Base-by-base conservation (phyloP, 2,888 invertebrate genomes). In the Scaptomyza polygonia region DNA sequence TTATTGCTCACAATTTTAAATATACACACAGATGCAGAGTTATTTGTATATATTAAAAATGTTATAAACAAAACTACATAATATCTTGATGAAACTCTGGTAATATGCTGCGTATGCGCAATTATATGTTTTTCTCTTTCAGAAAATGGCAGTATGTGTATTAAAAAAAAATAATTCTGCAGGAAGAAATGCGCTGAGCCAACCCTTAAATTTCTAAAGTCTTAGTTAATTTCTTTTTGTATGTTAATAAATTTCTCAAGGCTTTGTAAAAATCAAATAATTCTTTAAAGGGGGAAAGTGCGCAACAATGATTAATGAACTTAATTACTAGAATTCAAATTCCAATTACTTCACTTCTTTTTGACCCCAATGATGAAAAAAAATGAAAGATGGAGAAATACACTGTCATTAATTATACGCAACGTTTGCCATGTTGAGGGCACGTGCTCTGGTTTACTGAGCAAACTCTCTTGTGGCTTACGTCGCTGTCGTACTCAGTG, bases 311-410 rank as follows among this genome's bases (percentile, higher is more conserved):
- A 81, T 76, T 71, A 78, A 87, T 81, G 79, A 68, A 85, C 86
- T 76, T 76, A 82, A 87, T 81, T 78, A 68, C 87, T 66, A 21
- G 9, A 87, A 87, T 76, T 73, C 71, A 87, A 87, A 79, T 87
- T 75, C 77, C 73, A 85, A 87, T 87, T 87, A 83, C 86, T 78
- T 63, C 55, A 75, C 67, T 78, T 81, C 70, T 43, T 67, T 72
- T 81, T 58, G 81, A 80, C 72, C 85, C 82, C 79, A 64, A 48
- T 45, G 30, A 47, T 14, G 18, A 32, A 32, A 12, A 47, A 29
- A 30, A 18, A 30, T 45, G 67, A 64, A 63, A 51, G 61, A 66
- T 64, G 65, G 58, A 71, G 55, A 61, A 52, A 62, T 59, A 67
- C 72, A 68, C 40, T 65, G 76, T 62, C 82, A 83, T 87, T 83